phyloP scores from a whole-genome alignment of 2,113 vertebrate species.

The Suncus etruscus region DNA sequence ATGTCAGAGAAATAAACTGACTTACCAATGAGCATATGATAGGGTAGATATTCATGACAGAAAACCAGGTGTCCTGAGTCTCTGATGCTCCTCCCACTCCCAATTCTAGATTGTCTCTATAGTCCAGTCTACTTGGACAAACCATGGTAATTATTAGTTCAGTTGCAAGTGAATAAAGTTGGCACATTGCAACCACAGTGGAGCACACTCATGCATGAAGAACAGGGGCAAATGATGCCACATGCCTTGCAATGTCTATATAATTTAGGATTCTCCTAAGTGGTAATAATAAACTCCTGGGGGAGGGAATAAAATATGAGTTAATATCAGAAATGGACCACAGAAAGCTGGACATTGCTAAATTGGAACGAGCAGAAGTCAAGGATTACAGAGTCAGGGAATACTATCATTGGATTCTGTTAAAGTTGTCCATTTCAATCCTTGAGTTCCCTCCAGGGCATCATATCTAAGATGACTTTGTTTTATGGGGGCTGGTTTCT shows the following conservation, averaged over 20 bases:
- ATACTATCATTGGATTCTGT: not conserved
- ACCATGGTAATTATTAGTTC: not conserved
- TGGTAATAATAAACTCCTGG: not conserved
- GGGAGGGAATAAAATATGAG: not conserved
- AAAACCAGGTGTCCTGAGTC: not conserved
- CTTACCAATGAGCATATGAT: not conserved
- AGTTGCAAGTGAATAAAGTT: slow-evolving; percentile 2
- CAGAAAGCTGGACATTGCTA: not conserved
- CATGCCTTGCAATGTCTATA: not conserved
- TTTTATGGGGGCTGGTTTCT: not conserved
- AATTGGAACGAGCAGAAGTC: not conserved
- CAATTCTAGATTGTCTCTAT: not conserved
- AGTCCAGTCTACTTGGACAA: not conserved
- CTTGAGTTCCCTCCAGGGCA: not conserved
- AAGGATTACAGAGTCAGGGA: not conserved
- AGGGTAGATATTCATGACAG: not conserved
- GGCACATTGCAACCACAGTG: not conserved
- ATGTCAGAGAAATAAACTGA: not conserved
- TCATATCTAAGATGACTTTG: not conserved
- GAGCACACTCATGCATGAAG: not conserved
- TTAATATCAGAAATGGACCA: slow-evolving; percentile 30
- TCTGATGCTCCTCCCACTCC: not conserved
- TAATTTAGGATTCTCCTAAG: not conserved
- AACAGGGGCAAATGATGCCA: not conserved
- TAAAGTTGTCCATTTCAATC: not conserved